These are phyloP conservation scores for Upupa epops DNA, from an alignment of 2,113 vertebrate genomes.

Conservation along the genomic window DNA sequence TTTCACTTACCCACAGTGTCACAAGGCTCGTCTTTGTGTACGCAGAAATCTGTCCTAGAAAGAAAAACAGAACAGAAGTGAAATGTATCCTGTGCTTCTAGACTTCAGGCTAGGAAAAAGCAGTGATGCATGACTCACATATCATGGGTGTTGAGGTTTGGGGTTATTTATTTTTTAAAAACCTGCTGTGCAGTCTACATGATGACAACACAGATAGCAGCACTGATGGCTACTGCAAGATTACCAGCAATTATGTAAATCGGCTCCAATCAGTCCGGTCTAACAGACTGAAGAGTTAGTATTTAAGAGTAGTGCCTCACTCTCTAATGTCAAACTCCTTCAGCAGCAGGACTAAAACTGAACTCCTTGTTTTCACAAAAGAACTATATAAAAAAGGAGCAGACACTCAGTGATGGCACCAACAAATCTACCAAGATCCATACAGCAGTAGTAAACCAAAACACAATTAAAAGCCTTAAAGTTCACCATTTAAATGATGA, in stretches of 20 bases:
- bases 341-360: neutral
- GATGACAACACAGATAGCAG: neutral
- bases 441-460: neutral
- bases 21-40: conserved; percentile 96
- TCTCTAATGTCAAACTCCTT: neutral
- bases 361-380: neutral
- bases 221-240: neutral
- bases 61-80: conserved; percentile 56
- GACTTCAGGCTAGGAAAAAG: neutral
- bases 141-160: neutral
- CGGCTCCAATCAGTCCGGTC: neutral
- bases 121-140: neutral
- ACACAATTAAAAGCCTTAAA: neutral
- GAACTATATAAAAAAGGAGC: neutral
- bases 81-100: conserved; percentile 2
- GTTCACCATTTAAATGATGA: neutral
- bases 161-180: neutral
- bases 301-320: neutral
- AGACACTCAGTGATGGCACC: neutral
- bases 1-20: conserved; percentile 94
- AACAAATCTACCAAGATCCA: neutral
- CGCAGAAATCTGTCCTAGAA: conserved; percentile 98
- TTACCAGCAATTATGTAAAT: neutral
- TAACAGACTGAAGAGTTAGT: neutral
- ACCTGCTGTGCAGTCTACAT: neutral